Evolutionary conservation across 2,113 vertebrate species (phyloP).

Genomic region (Candoia aspera): DNA sequence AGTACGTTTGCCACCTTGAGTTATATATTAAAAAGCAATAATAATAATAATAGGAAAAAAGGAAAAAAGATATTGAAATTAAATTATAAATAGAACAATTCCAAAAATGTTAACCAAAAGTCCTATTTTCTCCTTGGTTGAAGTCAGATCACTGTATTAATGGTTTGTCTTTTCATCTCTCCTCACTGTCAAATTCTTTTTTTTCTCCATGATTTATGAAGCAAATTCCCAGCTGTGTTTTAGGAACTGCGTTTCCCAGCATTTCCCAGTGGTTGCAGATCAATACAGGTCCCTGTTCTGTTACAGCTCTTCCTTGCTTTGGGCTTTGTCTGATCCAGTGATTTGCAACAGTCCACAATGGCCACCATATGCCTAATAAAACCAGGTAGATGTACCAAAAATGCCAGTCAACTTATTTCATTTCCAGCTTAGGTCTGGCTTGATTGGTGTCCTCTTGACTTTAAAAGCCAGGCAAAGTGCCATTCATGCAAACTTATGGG

Average conservation of each 20-base stretch:
- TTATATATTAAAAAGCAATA: no score
- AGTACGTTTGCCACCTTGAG: no score
- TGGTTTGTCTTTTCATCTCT: background rate
- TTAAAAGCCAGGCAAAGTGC: background rate
- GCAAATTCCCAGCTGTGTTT: background rate
- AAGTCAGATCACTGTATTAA: background rate
- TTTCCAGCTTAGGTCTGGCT: constrained; percentile 3
- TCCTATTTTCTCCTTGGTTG: no score
- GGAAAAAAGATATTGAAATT: no score
- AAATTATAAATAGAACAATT: no score
- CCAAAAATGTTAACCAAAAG: no score
- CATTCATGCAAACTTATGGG: background rate
- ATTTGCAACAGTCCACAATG: background rate
- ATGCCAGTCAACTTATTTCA: constrained; percentile 11
- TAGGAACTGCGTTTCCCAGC: background rate
- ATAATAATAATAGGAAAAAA: no score
- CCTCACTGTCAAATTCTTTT: background rate
- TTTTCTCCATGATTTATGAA: background rate
- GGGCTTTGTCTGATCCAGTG: background rate
- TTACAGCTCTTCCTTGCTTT: background rate
- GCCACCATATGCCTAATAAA: background rate
- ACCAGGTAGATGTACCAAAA: background rate
- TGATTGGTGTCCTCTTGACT: background rate
- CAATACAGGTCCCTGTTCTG: background rate
- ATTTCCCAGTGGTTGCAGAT: background rate